Percentiles rank a stretch among this genome's conserved stretches.
Conservation (phyloP, 2,888 invertebrate genomes). For the Drosophila robusta region DNA sequence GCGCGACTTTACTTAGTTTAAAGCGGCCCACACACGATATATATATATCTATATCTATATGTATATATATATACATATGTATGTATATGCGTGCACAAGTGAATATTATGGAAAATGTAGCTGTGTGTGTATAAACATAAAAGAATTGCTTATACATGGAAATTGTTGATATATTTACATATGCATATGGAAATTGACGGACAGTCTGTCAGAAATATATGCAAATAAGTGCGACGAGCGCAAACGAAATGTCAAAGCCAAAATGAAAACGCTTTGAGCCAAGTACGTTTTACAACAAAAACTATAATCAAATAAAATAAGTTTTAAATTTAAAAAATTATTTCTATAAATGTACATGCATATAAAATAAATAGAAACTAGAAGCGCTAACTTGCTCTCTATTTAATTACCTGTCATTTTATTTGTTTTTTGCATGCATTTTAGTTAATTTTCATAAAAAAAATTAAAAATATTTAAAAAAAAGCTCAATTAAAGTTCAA, state of each 20-base stretch:
- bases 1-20: conserved; percentile 67
- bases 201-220: conserved; percentile 23
- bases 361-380: not conserved
- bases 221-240: conserved; percentile 15
- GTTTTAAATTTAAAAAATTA: too few species aligned
- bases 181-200: conserved; percentile 32
- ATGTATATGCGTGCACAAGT: not conserved
- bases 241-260: conserved; percentile 18
- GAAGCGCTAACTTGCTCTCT: too few species aligned
- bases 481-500: conserved; percentile 13
- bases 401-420: too few species aligned
- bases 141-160: conserved; percentile 23
- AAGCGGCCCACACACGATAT: conserved; percentile 46
- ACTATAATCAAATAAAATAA: too few species aligned
- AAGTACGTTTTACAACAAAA: conserved; percentile 1
- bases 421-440: too few species aligned
- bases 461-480: too few species aligned
- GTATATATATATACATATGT: not conserved
- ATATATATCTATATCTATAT: not conserved
- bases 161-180: conserved; percentile 10
- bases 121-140: conserved; percentile 5
- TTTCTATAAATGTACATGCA: not conserved
- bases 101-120: conserved; percentile 11
- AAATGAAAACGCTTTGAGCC: conserved; percentile 1
- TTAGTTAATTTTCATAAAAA: too few species aligned